Evolutionary conservation across 1,140 invertebrate species (phyloP).

Genomic region (Drosophila repletoides): DNA sequence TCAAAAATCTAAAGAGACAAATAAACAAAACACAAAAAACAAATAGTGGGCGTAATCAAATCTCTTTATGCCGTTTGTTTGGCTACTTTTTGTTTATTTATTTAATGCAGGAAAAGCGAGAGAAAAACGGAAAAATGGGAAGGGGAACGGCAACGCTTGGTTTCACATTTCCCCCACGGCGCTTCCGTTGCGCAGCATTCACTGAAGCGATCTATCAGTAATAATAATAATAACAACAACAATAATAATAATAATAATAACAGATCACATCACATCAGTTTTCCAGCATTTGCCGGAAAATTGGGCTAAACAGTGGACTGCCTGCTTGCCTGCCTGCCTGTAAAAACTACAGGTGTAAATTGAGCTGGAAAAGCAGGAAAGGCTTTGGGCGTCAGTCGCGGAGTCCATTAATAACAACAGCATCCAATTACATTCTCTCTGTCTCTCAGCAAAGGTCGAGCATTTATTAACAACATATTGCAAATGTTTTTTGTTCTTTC

Average conservation of each 20-base stretch:
- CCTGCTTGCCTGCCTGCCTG: constrained; percentile 32
- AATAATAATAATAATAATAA: constrained; percentile 3
- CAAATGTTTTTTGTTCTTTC: constrained; percentile 61
- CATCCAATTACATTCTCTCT: constrained; percentile 67
- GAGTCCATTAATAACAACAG: constrained; percentile 16
- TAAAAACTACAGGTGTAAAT: constrained; percentile 69
- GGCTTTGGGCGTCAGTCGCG: constrained; percentile 27
- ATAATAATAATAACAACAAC: constrained; percentile 7
- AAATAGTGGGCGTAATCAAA: constrained; percentile 27
- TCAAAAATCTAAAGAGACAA: constrained; percentile 43
- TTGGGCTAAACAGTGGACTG: constrained; percentile 60
- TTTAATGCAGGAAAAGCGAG: not conserved
- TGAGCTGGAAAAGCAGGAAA: constrained; percentile 65
- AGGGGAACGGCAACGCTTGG: constrained; percentile 64
- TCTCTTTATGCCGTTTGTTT: too few species aligned
- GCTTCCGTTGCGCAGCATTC: constrained; percentile 49
- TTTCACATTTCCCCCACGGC: constrained; percentile 66
- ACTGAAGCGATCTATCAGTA: constrained; percentile 3
- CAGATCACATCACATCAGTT: constrained; percentile 13
- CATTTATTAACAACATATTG: constrained; percentile 64
- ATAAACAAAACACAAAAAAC: constrained; percentile 15
- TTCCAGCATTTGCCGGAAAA: constrained; percentile 55
- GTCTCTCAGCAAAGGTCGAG: constrained; percentile 33
- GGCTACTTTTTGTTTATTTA: too few species aligned
- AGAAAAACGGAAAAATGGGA: constrained; percentile 1